Conservation (phyloP, 2,113 vertebrate genomes). For the Gallinago undulata region DNA sequence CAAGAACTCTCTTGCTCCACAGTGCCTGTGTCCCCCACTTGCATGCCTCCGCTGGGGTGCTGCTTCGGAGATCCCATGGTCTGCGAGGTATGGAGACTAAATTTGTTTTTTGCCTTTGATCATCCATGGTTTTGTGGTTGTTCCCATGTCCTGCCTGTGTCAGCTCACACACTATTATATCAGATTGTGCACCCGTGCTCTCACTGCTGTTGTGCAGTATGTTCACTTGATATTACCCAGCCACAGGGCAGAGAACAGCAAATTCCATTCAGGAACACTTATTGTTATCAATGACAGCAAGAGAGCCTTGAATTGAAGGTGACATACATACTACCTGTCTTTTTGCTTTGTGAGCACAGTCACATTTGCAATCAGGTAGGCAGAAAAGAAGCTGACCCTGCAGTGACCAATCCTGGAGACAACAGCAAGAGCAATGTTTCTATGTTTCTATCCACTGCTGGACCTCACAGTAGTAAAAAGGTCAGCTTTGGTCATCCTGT, state of each 20-base stretch:
- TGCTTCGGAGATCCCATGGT: not conserved
- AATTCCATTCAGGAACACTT: not conserved
- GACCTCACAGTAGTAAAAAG: slow-evolving; percentile 64
- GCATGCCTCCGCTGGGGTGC: not conserved
- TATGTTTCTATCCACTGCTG: slow-evolving; percentile 45
- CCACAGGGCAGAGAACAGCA: fast-evolving
- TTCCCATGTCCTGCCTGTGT: not conserved
- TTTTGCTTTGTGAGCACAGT: slow-evolving; percentile 72
- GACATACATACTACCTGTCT: slow-evolving; percentile 67
- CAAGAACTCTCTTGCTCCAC: not conserved
- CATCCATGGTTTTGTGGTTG: not conserved
- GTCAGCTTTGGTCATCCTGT: slow-evolving; percentile 75
- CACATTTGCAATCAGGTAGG: slow-evolving; percentile 64
- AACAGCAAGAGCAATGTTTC: slow-evolving; percentile 62
- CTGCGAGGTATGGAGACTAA: not conserved
- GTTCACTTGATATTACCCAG: not conserved
- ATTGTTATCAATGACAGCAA: slow-evolving; percentile 44
- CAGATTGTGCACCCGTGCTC: not conserved
- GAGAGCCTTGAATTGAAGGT: slow-evolving; percentile 69
- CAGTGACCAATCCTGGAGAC: slow-evolving; percentile 71
- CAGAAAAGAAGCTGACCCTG: slow-evolving; percentile 71
- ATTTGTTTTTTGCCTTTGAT: not conserved
- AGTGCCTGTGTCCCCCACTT: not conserved
- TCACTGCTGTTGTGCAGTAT: not conserved
- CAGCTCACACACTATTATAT: not conserved